Percentiles rank a stretch among this genome's conserved stretches.
phyloP scores from a whole-genome alignment of 2,797 vertebrate species.

The Arctocebus calabarensis region DNA sequence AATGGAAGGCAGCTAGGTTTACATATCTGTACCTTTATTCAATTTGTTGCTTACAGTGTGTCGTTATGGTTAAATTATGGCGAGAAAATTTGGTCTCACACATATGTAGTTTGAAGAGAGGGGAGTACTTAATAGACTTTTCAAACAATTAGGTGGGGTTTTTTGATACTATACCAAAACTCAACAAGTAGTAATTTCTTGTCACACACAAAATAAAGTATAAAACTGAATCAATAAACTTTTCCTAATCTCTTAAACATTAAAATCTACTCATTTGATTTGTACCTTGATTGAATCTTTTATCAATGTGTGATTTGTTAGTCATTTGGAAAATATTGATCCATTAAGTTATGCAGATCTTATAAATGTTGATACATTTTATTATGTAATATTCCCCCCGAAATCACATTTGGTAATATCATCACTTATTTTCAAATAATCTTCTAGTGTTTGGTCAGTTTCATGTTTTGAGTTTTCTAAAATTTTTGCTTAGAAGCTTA shows the following conservation, averaged over 20 bases:
- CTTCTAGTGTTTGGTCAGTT: conserved; percentile 3
- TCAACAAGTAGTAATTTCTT: conserved; percentile 26
- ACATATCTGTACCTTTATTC: not conserved
- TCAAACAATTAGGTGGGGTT: conserved; percentile 1
- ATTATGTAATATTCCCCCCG: not conserved
- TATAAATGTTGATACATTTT: conserved; percentile 28
- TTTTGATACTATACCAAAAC: conserved; percentile 46
- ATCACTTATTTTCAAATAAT: not conserved
- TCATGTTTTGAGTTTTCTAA: conserved; percentile 36
- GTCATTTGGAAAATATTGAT: conserved; percentile 46
- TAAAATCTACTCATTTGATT: conserved; percentile 49
- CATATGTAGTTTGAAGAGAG: not conserved
- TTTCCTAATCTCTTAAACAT: conserved; percentile 9
- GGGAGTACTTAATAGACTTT: not conserved
- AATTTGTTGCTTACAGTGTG: not conserved
- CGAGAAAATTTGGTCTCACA: conserved; percentile 6
- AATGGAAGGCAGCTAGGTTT: conserved; percentile 7
- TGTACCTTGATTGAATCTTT: conserved; percentile 25
- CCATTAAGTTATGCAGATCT: conserved; percentile 6
- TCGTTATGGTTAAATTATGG: conserved; percentile 21
- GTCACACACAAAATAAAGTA: conserved; percentile 16
- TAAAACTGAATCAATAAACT: conserved; percentile 41
- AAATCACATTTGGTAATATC: conserved; percentile 12
- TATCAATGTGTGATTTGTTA: conserved; percentile 9
- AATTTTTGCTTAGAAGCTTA: conserved; percentile 35